Evolutionary conservation across 2,888 invertebrate genomes (phyloP), one percentile per base, ranked within the genome.

Genomic region (Lottia scabra): DNA sequence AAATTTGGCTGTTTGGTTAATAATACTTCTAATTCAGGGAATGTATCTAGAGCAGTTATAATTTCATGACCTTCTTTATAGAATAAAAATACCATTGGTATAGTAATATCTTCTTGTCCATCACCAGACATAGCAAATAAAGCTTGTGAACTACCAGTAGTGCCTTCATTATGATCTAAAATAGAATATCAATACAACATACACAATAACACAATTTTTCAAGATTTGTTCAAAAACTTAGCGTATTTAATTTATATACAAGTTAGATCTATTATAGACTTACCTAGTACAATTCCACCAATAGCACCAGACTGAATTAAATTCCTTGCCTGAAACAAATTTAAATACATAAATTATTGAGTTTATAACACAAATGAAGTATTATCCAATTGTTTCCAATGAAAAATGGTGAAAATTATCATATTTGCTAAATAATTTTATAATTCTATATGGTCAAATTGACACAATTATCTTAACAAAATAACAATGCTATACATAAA

Each of bases 111-210:
- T 43, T 84, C 79, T 80, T 95, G 94, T 0, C 96, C 96, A 90
- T 98, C 98, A 1, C 97, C 97, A 0, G 97, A 96, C 98, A 99
- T 98, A 5, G 97, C 96, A 91, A 99, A 99, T 91, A 97, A 92
- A 0, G 95, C 94, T 1, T 95, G 94, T 68, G 92, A 93, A 44
- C 93, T 92, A 63, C 94, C 93, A 70, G 94, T 94, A 46, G 95
- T 94, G 43, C 93, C 94, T 5, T 93, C 91, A 15, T 93, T 92
- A 89, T 96, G 96, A 90, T 91, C 91, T 89, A 79, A 16, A 76
- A 75, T 66, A 30, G 68, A 43, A 38, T 0, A 5, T 48, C 23
- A 65, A 48, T 43, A 6, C 43, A 16, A 26, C n/a, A 48, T n/a
- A 27, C n/a, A n/a, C n/a, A n/a, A n/a, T n/a, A n/a, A n/a, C n/a